Base-by-base conservation (phyloP, 2,113 vertebrate genomes). In the Mus spicilegus region DNA sequence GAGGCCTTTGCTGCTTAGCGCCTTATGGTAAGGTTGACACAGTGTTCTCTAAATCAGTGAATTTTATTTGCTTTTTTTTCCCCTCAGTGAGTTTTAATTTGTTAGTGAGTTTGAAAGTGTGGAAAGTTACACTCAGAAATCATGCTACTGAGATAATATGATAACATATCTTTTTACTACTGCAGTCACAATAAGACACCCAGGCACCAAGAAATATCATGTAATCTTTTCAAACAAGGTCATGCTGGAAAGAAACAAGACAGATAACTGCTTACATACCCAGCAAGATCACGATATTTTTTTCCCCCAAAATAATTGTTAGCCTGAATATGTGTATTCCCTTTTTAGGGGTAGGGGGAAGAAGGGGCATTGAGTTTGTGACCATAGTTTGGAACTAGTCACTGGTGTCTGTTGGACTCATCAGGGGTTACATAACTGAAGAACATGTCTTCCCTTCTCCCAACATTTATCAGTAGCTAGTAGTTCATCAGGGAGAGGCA, bases 1-100 rank as follows among this genome's bases (percentile, higher is more conserved):
- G 94, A 97, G 98, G 96, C 56, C 90, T 95, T 95, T n/a, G 33
- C n/a, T 87, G 46, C 36, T 72, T 42, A 70, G 92, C 61, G 42
- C 10, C 3, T 90, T 19, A 80, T 82, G 58, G 92, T 87, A 73
- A 97, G 28, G 86, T 46, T 78, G 72, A 70, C 61, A 69, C 63
- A 36, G 3, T 16, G n/a, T 75, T 95, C 94, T 42, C 3, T 75
- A 75, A 92, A 75, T 63, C 24, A 36, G 30, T 63, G 1, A 33
- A 8, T 54, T 67, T 89, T 46, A 63, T 61, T 65, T 26, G 30
- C 30, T 5, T 51, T 82, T 58, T 89, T 28, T 28, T 61, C 42
- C 58, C 39, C 3, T 95, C 16, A 10, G 10, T 91, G 63, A 81
- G 1, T 84, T 97, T 93, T 95, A 86, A 39, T 89, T 89, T 70